Conservation (phyloP, 2,888 invertebrate species). For the Oligia strigilis region DNA sequence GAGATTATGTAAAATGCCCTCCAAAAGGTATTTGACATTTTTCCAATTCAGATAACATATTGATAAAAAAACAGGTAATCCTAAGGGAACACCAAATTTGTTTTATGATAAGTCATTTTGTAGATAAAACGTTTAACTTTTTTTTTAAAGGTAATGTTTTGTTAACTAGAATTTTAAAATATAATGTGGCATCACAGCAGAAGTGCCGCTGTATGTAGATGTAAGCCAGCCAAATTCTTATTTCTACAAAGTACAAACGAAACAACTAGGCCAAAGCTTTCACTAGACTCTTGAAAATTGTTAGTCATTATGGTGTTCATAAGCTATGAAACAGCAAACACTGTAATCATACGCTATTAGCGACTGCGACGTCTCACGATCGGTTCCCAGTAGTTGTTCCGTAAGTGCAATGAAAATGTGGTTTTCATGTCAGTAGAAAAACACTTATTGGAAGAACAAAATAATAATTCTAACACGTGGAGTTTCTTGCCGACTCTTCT, state of each 20-base stretch:
- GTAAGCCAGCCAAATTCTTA: background rate
- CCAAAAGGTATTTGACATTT: no score
- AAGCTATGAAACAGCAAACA: constrained; percentile 44
- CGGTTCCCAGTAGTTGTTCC: constrained; percentile 42
- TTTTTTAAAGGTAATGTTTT: no score
- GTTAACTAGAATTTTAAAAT: no score
- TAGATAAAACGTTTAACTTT: no score
- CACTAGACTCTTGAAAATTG: constrained; percentile 31
- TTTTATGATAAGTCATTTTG: no score
- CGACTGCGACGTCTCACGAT: constrained; percentile 45
- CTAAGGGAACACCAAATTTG: no score
- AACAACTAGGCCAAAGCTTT: constrained; percentile 17
- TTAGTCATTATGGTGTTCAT: constrained; percentile 44
- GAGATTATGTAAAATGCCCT: no score
- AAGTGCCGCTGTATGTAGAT: no score
- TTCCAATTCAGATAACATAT: no score
- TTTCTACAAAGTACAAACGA: background rate
- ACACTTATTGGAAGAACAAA: background rate
- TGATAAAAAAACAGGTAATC: no score
- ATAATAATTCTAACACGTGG: background rate
- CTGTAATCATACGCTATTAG: constrained; percentile 47
- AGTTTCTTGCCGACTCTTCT: no score
- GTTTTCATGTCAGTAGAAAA: constrained; percentile 2
- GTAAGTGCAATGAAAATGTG: constrained; percentile 19
- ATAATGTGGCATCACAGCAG: no score